Conservation (phyloP, 1,140 invertebrate species). For the Tetranychus urticae region DNA sequence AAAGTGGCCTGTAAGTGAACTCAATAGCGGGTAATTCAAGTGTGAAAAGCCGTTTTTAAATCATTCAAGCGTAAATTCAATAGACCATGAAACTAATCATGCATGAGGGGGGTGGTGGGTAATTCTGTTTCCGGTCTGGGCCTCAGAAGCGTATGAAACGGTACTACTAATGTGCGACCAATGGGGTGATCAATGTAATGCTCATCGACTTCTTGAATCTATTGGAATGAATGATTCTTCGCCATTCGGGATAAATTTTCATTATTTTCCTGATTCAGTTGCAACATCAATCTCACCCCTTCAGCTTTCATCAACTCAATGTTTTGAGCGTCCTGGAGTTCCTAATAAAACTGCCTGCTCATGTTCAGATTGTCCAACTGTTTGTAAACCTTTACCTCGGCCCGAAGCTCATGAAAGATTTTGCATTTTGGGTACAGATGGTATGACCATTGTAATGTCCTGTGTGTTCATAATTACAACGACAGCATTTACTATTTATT, state of each 20-base stretch:
- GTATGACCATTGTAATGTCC: slow-evolving; percentile 47
- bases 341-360: slow-evolving; percentile 30
- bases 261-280: slow-evolving; percentile 14
- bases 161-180: not conserved
- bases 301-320: slow-evolving; percentile 35
- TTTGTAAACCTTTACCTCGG: slow-evolving; percentile 43
- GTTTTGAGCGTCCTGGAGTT: slow-evolving; percentile 26
- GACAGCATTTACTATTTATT: slow-evolving; percentile 15
- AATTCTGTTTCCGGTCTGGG: too few relatives aligned
- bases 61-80: too few relatives aligned
- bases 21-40: too few relatives aligned
- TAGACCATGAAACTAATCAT: too few relatives aligned
- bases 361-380: slow-evolving; percentile 59
- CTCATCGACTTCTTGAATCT: slow-evolving; percentile 14
- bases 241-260: slow-evolving; percentile 11
- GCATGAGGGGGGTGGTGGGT: too few relatives aligned
- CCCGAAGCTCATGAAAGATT: slow-evolving; percentile 39
- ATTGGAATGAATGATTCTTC: slow-evolving; percentile 8
- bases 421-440: slow-evolving; percentile 40
- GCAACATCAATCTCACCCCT: slow-evolving; percentile 26
- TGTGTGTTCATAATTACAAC: slow-evolving; percentile 34
- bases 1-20: too few relatives aligned
- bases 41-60: too few relatives aligned
- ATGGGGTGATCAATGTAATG: slow-evolving; percentile 14
- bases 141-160: too few relatives aligned